Evolutionary conservation across 1,140 invertebrate species (phyloP), one percentile per base, ranked within the genome.

Genomic region (Gryllus bimaculatus): DNA sequence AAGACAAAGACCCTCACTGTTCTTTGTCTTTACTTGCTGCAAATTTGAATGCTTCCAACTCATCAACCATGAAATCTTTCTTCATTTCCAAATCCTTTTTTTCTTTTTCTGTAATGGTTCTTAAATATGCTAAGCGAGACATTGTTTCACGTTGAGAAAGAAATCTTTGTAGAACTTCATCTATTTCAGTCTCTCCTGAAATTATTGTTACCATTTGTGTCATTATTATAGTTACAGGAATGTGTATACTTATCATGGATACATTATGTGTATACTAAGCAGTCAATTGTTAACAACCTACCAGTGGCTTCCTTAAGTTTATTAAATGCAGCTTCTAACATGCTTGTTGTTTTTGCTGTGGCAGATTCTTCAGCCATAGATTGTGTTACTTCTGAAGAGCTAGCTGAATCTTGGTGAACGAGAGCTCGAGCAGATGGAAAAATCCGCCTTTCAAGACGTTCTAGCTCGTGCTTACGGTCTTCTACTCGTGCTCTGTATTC

Each of bases 11-110:
- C 73, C 85, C 90, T 88, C 85, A 94, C 93, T 92, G 90, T 88
- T 94, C 92, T 80, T 90, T 91, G 81, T 93, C 92, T 84, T 93
- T 93, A 7, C 91, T 91, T 82, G 94, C 92, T 0, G 92, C 91
- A 84, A 93, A 94, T 84, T 93, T 94, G 73, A 90, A 91, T 48
- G 89, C 89, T 82, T 95, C 93, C 47, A 95, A 87, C 84, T 94
- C 90, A 0, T 87, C 87, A 78, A 88, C 88, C n/a, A 94, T 85
- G 5, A 88, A 85, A 75, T 93, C 91, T 78, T 91, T 89, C n/a
- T 88, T 89, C 47, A 87, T 89, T 84, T 94, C 93, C 74, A 94
- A 83, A 47, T 86, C 84, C 74, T 90, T 88, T 83, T 95, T 95
- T 82, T 94, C 91, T 13, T 90, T 87, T 83, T 95, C 93, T 0